Percentiles rank a stretch among this genome's conserved stretches.
These are phyloP conservation scores for Idaea straminata DNA, from an alignment of 2,888 invertebrate species.

Conservation along the genomic window DNA sequence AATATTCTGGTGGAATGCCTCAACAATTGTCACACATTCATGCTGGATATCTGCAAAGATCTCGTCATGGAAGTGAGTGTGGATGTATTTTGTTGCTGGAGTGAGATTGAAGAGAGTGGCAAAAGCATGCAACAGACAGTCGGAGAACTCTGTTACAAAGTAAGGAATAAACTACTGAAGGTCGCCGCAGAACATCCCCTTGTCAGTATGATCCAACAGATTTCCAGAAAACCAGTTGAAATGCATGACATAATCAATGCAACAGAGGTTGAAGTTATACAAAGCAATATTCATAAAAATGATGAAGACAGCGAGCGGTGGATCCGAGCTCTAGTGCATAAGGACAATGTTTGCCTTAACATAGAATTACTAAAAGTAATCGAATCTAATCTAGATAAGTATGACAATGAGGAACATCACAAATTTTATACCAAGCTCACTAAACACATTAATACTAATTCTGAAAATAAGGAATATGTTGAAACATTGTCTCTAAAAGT, in stretches of 20 bases:
- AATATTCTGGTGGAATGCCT: conserved; percentile 45
- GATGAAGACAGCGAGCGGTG: conserved; percentile 46
- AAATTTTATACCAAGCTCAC: conserved; percentile 45
- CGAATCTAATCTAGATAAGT: conserved; percentile 39
- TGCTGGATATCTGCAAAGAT: conserved; percentile 56
- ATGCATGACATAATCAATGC: conserved; percentile 54
- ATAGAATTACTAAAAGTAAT: conserved; percentile 43
- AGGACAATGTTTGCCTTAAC: conserved; percentile 50
- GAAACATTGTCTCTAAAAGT: conserved; percentile 45
- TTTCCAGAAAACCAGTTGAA: conserved; percentile 57
- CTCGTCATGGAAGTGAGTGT: conserved; percentile 66
- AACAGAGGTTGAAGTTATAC: conserved; percentile 43
- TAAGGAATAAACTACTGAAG: conserved; percentile 40
- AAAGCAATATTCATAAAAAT: conserved; percentile 47
- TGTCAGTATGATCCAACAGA: conserved; percentile 56
- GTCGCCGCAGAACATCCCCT: conserved; percentile 53
- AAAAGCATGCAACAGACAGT: conserved; percentile 61
- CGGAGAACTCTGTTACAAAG: conserved; percentile 59
- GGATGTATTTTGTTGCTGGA: conserved; percentile 71
- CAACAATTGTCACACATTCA: conserved; percentile 44
- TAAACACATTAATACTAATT: conserved; percentile 32
- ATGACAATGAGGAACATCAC: conserved; percentile 46
- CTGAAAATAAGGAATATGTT: conserved; percentile 37
- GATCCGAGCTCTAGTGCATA: conserved; percentile 56
- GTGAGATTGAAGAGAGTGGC: conserved; percentile 60